Percentiles rank a stretch among this genome's conserved stretches.
Conservation (phyloP, 2,113 vertebrate genomes). For the Dendropsophus ebraccatus region DNA sequence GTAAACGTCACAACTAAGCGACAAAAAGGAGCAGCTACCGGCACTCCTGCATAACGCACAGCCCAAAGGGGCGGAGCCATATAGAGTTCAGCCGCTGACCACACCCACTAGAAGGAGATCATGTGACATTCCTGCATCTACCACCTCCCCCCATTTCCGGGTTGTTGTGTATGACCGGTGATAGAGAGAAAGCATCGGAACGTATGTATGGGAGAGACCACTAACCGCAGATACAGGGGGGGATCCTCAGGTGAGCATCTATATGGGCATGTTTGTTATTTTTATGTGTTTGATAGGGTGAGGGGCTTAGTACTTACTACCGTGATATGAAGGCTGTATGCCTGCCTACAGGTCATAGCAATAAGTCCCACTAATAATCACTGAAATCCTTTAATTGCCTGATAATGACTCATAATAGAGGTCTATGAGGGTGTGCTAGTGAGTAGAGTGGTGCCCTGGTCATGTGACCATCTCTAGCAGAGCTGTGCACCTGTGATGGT, state of each 20-base stretch:
- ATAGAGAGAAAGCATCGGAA: not conserved
- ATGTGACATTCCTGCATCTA: not conserved
- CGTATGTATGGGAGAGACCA: not conserved
- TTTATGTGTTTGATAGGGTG: not conserved
- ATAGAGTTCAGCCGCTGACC: not conserved
- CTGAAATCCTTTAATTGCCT: too few species aligned
- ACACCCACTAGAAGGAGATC: not conserved
- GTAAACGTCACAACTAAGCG: not conserved
- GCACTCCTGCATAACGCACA: too few species aligned
- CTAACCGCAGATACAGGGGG: not conserved
- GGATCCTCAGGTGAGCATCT: not conserved
- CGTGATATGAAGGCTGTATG: too few species aligned
- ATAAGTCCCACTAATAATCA: too few species aligned
- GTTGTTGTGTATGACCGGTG: constrained; percentile 22
- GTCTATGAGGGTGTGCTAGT: too few species aligned
- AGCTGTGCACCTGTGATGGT: too few species aligned
- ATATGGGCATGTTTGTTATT: not conserved
- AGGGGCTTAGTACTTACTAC: too few species aligned
- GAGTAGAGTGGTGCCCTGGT: too few species aligned
- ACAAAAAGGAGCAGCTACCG: too few species aligned
- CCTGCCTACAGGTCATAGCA: too few species aligned
- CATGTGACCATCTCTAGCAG: too few species aligned
- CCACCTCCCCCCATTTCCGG: constrained; percentile 30
- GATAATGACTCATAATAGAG: too few species aligned
- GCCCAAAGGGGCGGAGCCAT: not conserved